Percentiles rank a stretch among this genome's conserved stretches.
Evolutionary conservation across 2,888 invertebrate species (phyloP).

Genomic region (Eurytoma adleriae): DNA sequence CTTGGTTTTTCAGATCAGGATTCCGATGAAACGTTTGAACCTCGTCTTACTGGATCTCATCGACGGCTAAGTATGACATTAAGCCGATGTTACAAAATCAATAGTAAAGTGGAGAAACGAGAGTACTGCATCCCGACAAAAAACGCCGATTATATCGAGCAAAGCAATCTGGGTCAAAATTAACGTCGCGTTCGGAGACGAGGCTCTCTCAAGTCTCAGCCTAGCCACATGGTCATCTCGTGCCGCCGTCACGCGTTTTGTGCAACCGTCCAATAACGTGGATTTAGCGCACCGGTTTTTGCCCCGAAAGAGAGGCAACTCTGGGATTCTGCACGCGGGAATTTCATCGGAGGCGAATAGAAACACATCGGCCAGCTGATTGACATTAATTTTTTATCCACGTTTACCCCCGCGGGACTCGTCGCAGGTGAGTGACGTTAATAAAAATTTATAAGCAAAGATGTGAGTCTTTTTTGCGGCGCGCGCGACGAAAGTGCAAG

Average conservation of each 20-base stretch:
- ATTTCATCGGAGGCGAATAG: neutral
- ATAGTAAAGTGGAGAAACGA: slow-evolving; percentile 1
- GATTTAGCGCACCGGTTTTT: slow-evolving; percentile 2
- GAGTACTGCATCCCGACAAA: slow-evolving; percentile 13
- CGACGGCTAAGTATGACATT: slow-evolving; percentile 42
- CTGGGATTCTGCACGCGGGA: neutral
- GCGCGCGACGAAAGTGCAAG: neutral
- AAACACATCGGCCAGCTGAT: slow-evolving; percentile 10
- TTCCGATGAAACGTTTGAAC: slow-evolving; percentile 24
- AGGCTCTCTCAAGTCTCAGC: slow-evolving; percentile 34
- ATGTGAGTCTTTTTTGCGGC: neutral
- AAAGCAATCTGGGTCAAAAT: slow-evolving; percentile 45
- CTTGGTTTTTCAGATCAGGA: slow-evolving; percentile 2
- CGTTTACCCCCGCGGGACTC: neutral
- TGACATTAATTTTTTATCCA: slow-evolving; percentile 19
- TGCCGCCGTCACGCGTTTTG: neutral
- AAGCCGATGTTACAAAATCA: slow-evolving; percentile 46
- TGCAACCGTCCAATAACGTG: slow-evolving; percentile 11
- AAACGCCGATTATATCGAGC: slow-evolving; percentile 5
- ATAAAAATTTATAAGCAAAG: slow-evolving; percentile 51
- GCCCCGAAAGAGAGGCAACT: neutral
- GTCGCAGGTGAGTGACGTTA: slow-evolving; percentile 2
- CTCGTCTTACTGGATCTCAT: slow-evolving; percentile 37
- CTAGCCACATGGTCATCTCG: slow-evolving; percentile 6
- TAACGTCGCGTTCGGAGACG: slow-evolving; percentile 23